Conservation (phyloP, 2,888 invertebrate genomes). For the Drosophila paranaensis region DNA sequence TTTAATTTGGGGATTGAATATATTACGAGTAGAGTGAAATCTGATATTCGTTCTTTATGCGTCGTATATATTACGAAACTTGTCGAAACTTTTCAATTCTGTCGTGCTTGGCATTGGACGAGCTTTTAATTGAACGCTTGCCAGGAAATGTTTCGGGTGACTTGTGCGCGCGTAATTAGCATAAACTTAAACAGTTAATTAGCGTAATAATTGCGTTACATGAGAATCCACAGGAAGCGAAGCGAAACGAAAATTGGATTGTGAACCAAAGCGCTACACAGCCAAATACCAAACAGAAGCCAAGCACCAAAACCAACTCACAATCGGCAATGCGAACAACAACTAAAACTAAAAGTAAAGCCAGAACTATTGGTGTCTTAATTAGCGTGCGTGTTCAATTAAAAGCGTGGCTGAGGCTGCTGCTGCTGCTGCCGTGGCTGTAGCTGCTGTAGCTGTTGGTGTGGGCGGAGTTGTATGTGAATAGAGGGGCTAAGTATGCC, state of each 20-base stretch:
- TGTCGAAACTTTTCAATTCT: slow-evolving; percentile 16
- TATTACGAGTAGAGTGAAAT: background rate
- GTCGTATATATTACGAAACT: slow-evolving; percentile 11
- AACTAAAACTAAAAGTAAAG: slow-evolving; percentile 51
- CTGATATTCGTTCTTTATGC: background rate
- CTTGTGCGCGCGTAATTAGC: slow-evolving; percentile 63
- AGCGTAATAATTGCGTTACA: slow-evolving; percentile 75
- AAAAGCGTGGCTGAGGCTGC: slow-evolving; percentile 39
- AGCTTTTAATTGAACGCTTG: slow-evolving; percentile 49
- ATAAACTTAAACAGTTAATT: slow-evolving; percentile 77
- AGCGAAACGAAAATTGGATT: slow-evolving; percentile 46
- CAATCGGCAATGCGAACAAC: slow-evolving; percentile 43
- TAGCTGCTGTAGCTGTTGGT: background rate
- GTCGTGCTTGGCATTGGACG: slow-evolving; percentile 1
- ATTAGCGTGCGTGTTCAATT: slow-evolving; percentile 78
- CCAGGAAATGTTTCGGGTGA: slow-evolving; percentile 45
- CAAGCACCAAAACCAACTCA: slow-evolving; percentile 12
- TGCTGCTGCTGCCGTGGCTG: background rate
- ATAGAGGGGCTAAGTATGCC: slow-evolving; percentile 40
- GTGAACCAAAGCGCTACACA: slow-evolving; percentile 16
- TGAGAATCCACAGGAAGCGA: slow-evolving; percentile 35
- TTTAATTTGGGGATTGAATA: background rate
- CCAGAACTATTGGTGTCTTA: slow-evolving; percentile 77
- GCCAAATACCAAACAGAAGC: slow-evolving; percentile 9
- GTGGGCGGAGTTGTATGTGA: slow-evolving; percentile 1